A percentile compares a stretch with the other conserved stretches of the same genome.
Conservation (phyloP, 2,888 invertebrate species). For the Cecidostiba fungosa region DNA sequence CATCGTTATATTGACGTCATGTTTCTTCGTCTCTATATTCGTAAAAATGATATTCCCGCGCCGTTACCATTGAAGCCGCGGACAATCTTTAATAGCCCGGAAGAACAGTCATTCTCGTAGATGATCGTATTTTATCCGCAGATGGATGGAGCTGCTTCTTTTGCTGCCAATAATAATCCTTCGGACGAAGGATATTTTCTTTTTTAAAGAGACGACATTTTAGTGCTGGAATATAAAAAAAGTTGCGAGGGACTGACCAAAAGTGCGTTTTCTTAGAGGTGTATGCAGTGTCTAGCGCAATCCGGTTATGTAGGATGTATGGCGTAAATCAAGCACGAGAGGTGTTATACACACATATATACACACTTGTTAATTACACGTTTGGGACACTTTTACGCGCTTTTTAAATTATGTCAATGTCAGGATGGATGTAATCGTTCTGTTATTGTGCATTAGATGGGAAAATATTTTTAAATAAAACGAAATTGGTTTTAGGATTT, state of each 20-base stretch:
- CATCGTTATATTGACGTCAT: neutral
- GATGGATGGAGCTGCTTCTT: neutral
- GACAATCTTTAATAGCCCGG: constrained; percentile 35
- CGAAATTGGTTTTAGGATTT: constrained; percentile 43
- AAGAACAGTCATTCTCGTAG: neutral
- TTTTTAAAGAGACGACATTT: neutral
- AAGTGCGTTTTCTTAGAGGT: neutral
- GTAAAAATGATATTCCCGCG: constrained; percentile 38
- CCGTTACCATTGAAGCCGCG: neutral
- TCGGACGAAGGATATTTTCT: constrained; percentile 47
- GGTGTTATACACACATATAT: neutral
- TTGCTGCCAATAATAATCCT: constrained; percentile 16
- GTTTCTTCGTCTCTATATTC: neutral
- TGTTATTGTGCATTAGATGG: constrained; percentile 45
- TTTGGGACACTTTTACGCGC: neutral
- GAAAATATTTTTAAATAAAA: neutral
- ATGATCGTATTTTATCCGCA: constrained; percentile 43
- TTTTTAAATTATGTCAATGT: constrained; percentile 43
- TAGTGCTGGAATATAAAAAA: neutral
- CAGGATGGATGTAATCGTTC: neutral
- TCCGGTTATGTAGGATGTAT: neutral
- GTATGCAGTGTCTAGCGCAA: neutral
- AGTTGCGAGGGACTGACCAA: neutral
- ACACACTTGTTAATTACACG: neutral
- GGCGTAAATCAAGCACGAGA: constrained; percentile 10